phyloP scores from a whole-genome alignment of 2,888 invertebrate species.

The Parasteatoda lunata region DNA sequence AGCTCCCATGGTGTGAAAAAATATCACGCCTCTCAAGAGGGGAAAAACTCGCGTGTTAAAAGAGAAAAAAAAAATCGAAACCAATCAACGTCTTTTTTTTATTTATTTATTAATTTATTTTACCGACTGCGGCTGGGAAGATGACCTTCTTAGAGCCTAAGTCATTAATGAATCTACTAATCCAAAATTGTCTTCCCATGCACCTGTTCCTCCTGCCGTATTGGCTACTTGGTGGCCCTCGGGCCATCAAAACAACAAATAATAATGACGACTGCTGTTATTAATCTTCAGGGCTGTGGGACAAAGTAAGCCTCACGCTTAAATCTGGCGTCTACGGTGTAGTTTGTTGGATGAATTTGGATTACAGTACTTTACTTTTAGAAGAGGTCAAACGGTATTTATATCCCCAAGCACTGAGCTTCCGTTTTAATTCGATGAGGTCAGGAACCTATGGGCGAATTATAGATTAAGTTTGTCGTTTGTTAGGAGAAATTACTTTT shows the following conservation, averaged over 20 bases:
- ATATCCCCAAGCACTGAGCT: conserved; percentile 2
- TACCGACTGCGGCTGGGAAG: conserved; percentile 46
- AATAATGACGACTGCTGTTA: conserved; percentile 38
- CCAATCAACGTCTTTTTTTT: conserved; percentile 63
- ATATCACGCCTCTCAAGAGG: conserved; percentile 22
- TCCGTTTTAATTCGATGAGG: conserved; percentile 18
- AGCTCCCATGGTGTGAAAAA: conserved; percentile 20
- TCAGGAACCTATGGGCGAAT: conserved; percentile 9
- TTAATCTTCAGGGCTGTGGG: conserved; percentile 61
- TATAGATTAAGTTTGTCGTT: conserved; percentile 5
- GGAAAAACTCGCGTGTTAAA: conserved; percentile 9
- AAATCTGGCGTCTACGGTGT: conserved; percentile 1
- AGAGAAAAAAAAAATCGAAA: conserved; percentile 31
- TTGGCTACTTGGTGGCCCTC: background rate
- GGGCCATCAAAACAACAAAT: conserved; percentile 37
- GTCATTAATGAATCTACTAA: conserved; percentile 33
- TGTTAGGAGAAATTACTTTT: too few species aligned
- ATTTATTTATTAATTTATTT: conserved; percentile 43
- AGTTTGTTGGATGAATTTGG: conserved; percentile 1
- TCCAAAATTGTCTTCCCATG: conserved; percentile 34
- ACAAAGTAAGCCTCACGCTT: conserved; percentile 45
- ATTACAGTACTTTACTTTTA: background rate
- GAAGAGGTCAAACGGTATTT: conserved; percentile 25
- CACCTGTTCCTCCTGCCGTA: conserved; percentile 51
- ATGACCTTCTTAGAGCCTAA: conserved; percentile 45